A percentile compares a stretch with the other conserved stretches of the same genome.
Conservation (phyloP, 2,113 vertebrate genomes). For the Rhinoptilus africanus region DNA sequence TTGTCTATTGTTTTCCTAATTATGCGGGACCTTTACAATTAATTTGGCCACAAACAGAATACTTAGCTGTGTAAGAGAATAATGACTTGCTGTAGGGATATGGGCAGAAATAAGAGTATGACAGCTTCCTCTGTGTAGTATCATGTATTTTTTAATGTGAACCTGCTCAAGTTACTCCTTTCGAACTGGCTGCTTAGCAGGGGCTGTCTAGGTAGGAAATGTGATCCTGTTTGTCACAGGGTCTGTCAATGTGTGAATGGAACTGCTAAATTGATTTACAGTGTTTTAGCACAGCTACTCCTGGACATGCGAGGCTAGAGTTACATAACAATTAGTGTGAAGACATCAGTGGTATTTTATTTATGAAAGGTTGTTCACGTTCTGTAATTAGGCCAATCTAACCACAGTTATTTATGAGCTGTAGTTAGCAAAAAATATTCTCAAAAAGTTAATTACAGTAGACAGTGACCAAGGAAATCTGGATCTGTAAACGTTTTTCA, state of each 20-base stretch:
- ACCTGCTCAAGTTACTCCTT: not conserved
- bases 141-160: not conserved
- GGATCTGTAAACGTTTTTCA: not conserved
- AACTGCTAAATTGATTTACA: conserved; percentile 55
- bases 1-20: not conserved
- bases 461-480: not conserved
- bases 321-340: conserved; percentile 55
- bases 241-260: conserved; percentile 9
- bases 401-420: conserved; percentile 24
- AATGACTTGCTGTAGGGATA: not conserved
- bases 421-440: not conserved
- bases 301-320: conserved; percentile 9
- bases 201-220: conserved; percentile 19
- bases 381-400: conserved; percentile 24
- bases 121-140: not conserved
- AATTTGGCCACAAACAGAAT: not conserved
- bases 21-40: not conserved
- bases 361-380: not conserved
- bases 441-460: not conserved
- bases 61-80: not conserved
- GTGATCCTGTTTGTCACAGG: conserved; percentile 41
- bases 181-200: not conserved
- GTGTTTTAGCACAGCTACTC: conserved; percentile 48
- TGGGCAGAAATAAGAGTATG: not conserved
- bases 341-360: conserved; percentile 55